Base-by-base conservation (phyloP, 2,888 invertebrate genomes). In the Cephus nigrinus region DNA sequence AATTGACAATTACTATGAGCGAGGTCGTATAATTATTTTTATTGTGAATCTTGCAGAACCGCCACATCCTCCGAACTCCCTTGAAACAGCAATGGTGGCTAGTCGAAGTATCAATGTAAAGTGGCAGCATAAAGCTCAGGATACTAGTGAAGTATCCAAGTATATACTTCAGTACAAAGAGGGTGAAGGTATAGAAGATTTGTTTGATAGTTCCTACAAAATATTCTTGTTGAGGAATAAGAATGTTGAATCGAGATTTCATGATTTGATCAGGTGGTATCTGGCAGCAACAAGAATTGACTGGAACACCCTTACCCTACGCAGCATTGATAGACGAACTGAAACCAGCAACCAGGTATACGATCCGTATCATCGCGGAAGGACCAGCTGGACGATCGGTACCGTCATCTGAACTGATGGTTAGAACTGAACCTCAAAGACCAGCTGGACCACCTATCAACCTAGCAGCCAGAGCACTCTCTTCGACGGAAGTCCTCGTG, bases 101-200 rank as follows among this genome's bases (percentile, higher is more conserved):
- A 96, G 96, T 88, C 93, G 96, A 73, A 94, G 95, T 15, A 94
- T 96, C 23, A 95, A 95, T 86, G 91, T 97, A n/a, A 95, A 95
- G 85, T 97, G 96, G 96, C 94, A 95, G 83, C 95, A 94, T 82
- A 94, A 93, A 88, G 93, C 93, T 74, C 93, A 94, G 78, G 95
- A 96, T 84, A 93, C 95, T 5, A 95, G 94, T 75, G 95, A 95
- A 90, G 95, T 95, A 32, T 94, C 94, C 75, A 95, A 95, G 86
- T 95, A 95, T 84, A 93, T 94, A 83, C 93, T 96, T 11, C 95
- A 96, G 86, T 95, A 94, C 86, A 94, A 94, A 81, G 95, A 94
- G 91, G 93, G 92, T 77, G 94, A 93, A 87, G 93, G 94, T 95
- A 55, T 23, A 23, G 0, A 23, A 55, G 23, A 55, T 55, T 55